These are phyloP conservation scores for Oreotrochilus melanogaster DNA, from an alignment of 2,113 vertebrate genomes.

Conservation along the genomic window DNA sequence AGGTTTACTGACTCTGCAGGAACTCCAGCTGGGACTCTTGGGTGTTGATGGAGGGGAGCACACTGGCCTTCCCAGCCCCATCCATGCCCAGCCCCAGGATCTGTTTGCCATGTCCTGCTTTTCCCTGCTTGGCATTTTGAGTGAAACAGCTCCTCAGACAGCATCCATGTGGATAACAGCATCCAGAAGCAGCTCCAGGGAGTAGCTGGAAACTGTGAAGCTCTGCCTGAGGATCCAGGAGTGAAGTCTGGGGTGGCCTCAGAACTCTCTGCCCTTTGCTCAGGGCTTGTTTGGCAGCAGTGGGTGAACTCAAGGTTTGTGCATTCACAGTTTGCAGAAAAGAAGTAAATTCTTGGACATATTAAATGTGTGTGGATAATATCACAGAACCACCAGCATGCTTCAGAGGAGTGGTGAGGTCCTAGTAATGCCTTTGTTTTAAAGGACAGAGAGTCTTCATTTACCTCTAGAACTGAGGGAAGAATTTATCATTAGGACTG, in stretches of 20 bases:
- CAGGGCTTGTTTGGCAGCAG: background rate
- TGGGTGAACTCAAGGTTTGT: background rate
- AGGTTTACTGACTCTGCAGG: slow-evolving; percentile 86
- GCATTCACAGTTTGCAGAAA: background rate
- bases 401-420: background rate
- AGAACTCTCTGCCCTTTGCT: background rate
- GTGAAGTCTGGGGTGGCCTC: background rate
- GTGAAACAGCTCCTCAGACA: too few relatives aligned
- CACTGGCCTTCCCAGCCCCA: slow-evolving; percentile 92
- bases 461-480: background rate
- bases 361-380: background rate
- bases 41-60: slow-evolving; percentile 85
- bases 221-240: too few relatives aligned
- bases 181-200: too few relatives aligned
- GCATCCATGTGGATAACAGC: too few relatives aligned
- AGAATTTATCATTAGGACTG: background rate
- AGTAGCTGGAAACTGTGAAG: too few relatives aligned
- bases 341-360: background rate
- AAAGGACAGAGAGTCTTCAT: background rate
- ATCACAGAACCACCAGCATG: background rate
- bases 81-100: slow-evolving; percentile 92
- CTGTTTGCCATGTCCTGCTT: slow-evolving; percentile 75
- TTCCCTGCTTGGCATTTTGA: slow-evolving; percentile 56
- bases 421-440: background rate
- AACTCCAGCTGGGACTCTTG: slow-evolving; percentile 88